phyloP scores from a whole-genome alignment of 1,140 invertebrate species.

The Gryllus bimaculatus region DNA sequence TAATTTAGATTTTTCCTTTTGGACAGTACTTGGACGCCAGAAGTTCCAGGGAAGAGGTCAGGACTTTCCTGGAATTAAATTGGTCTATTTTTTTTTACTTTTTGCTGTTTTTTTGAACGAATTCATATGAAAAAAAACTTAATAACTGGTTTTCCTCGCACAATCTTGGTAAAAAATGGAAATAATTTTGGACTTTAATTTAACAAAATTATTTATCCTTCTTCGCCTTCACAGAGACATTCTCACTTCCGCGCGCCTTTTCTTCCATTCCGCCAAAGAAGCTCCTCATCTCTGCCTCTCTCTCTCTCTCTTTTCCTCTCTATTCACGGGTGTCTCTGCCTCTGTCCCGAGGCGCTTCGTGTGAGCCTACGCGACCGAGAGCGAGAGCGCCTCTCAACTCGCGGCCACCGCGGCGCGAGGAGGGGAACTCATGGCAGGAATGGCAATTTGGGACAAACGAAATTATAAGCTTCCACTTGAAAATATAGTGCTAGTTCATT shows the following conservation, averaged over 20 bases:
- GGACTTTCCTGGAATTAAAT: background rate
- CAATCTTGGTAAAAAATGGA: conserved; percentile 9
- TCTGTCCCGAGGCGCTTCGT: background rate
- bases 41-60: background rate
- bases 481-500: too few relatives aligned
- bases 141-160: conserved; percentile 13
- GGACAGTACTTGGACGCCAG: background rate
- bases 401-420: too few relatives aligned
- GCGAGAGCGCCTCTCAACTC: too few relatives aligned
- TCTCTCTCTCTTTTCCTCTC: background rate
- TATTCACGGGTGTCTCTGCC: background rate
- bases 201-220: conserved; percentile 6
- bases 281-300: background rate
- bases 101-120: background rate
- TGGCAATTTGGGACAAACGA: too few relatives aligned
- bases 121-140: conserved; percentile 5
- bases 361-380: background rate
- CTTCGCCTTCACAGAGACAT: background rate
- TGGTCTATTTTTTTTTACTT: background rate
- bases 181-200: conserved; percentile 15
- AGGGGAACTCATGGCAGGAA: too few relatives aligned
- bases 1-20: background rate
- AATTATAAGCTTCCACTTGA: too few relatives aligned
- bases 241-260: background rate
- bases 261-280: background rate